These are phyloP conservation scores for Dipus sagitta DNA, from an alignment of 2,797 vertebrate species.

Conservation along the genomic window DNA sequence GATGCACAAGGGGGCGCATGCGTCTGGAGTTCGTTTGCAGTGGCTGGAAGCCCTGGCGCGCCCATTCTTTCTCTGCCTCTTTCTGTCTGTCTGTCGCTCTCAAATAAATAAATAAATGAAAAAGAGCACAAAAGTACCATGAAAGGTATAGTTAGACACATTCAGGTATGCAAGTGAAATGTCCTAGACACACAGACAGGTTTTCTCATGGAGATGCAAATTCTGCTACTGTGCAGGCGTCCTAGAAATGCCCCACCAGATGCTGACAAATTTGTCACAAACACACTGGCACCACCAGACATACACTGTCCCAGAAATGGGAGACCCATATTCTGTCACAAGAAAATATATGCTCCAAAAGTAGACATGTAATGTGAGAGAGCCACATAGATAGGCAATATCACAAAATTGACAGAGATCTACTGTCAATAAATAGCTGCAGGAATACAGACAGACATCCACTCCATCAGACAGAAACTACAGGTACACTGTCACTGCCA, in stretches of 20 bases:
- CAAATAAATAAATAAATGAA: not conserved
- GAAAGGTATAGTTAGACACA: slow-evolving; percentile 39
- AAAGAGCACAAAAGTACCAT: not conserved
- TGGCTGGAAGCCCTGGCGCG: no score
- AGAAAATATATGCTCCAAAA: slow-evolving; percentile 44
- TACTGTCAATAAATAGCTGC: slow-evolving; percentile 57
- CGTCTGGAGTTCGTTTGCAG: no score
- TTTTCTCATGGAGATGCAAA: not conserved
- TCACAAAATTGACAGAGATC: slow-evolving; percentile 56
- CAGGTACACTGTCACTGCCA: slow-evolving; percentile 71
- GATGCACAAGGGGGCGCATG: no score
- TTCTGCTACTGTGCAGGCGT: not conserved
- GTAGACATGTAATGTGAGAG: slow-evolving; percentile 4
- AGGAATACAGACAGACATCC: slow-evolving; percentile 59
- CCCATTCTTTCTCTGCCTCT: no score
- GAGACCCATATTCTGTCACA: slow-evolving; percentile 52
- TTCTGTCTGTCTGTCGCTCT: no score
- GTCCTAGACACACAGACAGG: slow-evolving; percentile 44
- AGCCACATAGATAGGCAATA: slow-evolving; percentile 6
- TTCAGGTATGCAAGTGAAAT: not conserved
- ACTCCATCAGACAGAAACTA: slow-evolving; percentile 66
- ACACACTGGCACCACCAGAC: slow-evolving; percentile 43
- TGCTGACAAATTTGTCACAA: slow-evolving; percentile 54
- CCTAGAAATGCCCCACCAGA: slow-evolving; percentile 49
- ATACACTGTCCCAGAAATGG: slow-evolving; percentile 63